A percentile compares a stretch with the other conserved stretches of the same genome.
Evolutionary conservation across 2,113 vertebrate species (phyloP).

Genomic region (Pardalotus punctatus): DNA sequence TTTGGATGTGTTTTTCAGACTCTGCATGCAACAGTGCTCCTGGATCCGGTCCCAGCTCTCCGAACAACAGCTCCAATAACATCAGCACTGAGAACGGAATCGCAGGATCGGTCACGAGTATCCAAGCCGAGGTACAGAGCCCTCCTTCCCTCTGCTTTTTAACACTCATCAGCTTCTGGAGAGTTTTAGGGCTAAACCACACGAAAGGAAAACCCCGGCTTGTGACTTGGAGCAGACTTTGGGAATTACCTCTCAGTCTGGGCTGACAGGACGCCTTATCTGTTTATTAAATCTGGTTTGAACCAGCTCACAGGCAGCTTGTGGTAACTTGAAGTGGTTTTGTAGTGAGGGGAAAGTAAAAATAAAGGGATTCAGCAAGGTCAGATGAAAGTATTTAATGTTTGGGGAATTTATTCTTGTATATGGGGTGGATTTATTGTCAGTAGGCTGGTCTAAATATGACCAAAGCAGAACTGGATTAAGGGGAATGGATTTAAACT

Average conservation of each 20-base stretch:
- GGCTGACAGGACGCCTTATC: neutral
- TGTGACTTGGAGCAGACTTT: neutral
- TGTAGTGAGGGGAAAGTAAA: neutral
- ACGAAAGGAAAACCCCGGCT: neutral
- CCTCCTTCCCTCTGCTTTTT: neutral
- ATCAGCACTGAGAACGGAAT: conserved; percentile 92
- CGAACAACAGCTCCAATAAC: conserved; percentile 97
- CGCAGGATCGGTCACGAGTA: conserved; percentile 77
- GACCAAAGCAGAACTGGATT: neutral
- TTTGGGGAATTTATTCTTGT: neutral
- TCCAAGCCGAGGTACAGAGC: conserved; percentile 85
- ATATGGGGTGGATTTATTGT: neutral
- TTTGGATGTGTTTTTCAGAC: conserved; percentile 74
- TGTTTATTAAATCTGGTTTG: neutral
- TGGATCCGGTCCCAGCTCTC: conserved; percentile 95
- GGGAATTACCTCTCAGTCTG: conserved; percentile 1
- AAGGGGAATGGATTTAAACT: neutral
- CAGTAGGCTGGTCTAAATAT: neutral
- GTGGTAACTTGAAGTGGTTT: neutral
- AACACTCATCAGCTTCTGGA: neutral
- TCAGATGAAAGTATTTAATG: neutral
- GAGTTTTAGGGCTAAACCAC: neutral
- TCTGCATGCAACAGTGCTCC: conserved; percentile 96
- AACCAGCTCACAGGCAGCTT: neutral
- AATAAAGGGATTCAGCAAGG: neutral